A percentile compares a stretch with the other conserved stretches of the same genome.
Evolutionary conservation across 2,888 invertebrate genomes (phyloP).

Genomic region (Aphidoletes aphidimyza): DNA sequence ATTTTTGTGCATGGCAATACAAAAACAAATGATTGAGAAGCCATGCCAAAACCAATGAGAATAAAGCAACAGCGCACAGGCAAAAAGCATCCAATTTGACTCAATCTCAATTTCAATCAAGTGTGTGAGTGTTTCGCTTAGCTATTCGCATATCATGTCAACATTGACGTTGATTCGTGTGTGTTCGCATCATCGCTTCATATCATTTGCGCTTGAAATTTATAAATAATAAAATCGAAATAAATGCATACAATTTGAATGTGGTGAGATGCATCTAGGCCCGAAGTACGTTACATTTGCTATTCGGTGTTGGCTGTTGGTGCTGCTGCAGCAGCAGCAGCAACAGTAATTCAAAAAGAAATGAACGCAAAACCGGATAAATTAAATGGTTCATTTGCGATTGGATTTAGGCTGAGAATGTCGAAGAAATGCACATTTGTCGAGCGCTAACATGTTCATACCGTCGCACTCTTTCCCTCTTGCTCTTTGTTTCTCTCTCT

Average conservation of each 20-base stretch:
- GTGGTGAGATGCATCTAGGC: too few relatives aligned
- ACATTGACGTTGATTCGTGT: constrained; percentile 46
- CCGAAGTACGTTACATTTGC: too few relatives aligned
- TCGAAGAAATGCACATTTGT: neutral
- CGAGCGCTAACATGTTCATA: neutral
- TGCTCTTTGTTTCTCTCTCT: too few relatives aligned
- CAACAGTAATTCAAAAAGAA: neutral
- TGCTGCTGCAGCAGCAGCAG: too few relatives aligned
- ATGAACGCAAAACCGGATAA: constrained; percentile 17
- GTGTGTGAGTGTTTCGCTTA: neutral
- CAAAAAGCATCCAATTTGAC: neutral
- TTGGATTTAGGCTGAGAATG: constrained; percentile 28
- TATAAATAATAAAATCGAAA: constrained; percentile 54
- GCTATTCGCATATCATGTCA: constrained; percentile 36
- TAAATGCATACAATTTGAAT: neutral
- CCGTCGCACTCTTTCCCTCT: too few relatives aligned
- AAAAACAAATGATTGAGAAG: neutral
- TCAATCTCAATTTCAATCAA: neutral
- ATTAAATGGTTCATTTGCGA: constrained; percentile 51
- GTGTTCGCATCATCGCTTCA: constrained; percentile 52
- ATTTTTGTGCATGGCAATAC: neutral
- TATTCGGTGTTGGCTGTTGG: too few relatives aligned
- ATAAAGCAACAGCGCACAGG: neutral
- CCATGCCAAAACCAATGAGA: neutral
- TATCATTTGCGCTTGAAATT: constrained; percentile 43